A percentile compares a stretch with the other conserved stretches of the same genome.
Evolutionary conservation across 2,888 invertebrate species (phyloP).

Genomic region (Norana najaformis): DNA sequence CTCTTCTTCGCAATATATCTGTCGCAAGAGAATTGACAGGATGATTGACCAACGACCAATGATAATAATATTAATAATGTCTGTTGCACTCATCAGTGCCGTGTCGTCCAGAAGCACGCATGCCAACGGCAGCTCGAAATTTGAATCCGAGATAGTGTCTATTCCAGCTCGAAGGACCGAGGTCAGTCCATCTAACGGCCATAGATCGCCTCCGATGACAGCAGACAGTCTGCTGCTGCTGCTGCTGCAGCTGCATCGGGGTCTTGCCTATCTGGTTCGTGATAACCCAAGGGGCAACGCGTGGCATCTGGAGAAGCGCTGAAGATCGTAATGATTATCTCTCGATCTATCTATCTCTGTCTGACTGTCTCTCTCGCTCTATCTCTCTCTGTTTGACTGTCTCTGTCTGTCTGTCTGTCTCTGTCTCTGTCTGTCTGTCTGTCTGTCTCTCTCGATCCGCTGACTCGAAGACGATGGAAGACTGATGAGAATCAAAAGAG

Average conservation of each 20-base stretch:
- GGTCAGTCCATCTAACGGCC: neutral
- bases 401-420: no score
- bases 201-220: neutral
- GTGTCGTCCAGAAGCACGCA: neutral
- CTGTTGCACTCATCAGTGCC: neutral
- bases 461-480: neutral
- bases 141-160: neutral
- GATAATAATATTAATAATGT: slow-evolving; percentile 13
- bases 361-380: no score
- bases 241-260: neutral
- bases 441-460: neutral
- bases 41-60: neutral
- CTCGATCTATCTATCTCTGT: neutral
- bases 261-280: no score
- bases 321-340: neutral
- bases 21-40: neutral
- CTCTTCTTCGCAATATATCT: neutral
- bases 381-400: no score
- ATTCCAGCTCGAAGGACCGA: no score
- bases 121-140: neutral
- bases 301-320: neutral
- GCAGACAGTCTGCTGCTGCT: slow-evolving; percentile 13
- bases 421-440: neutral
- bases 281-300: neutral
- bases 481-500: neutral